These are phyloP conservation scores for Neolamprologus sp. DNA, from an alignment of 2,113 vertebrate genomes.

Conservation along the genomic window DNA sequence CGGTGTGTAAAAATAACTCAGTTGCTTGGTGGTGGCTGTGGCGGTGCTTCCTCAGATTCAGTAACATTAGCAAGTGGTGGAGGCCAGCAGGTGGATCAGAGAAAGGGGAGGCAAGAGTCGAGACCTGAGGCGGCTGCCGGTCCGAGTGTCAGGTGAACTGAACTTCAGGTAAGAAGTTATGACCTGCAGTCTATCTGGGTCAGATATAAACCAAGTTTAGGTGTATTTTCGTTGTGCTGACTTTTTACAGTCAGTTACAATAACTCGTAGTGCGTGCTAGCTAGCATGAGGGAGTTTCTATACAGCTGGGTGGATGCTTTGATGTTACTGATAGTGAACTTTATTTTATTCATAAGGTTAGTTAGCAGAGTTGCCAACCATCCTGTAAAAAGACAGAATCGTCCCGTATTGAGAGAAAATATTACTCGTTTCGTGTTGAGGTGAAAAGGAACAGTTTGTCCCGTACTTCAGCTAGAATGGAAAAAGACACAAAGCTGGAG, in stretches of 20 bases:
- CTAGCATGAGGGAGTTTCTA: fast-evolving
- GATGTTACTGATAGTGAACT: no score
- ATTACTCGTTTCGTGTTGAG: no score
- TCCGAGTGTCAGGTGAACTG: neutral
- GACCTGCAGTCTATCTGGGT: fast-evolving
- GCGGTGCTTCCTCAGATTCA: neutral
- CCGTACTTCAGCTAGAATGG: no score
- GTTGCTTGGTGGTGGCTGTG: fast-evolving
- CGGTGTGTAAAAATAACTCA: neutral
- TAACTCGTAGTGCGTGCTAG: fast-evolving
- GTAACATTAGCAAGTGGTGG: no score
- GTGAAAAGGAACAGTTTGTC: no score
- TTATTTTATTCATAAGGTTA: no score
- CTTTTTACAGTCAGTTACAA: neutral
- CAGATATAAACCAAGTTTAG: neutral
- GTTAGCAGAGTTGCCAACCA: no score
- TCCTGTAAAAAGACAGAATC: fast-evolving
- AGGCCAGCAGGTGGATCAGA: no score
- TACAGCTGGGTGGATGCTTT: neutral
- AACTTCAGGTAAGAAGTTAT: neutral
- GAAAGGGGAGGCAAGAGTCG: no score
- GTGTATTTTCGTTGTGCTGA: neutral
- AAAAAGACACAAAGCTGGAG: no score
- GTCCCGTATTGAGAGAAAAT: no score
- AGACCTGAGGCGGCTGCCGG: fast-evolving